Evolutionary conservation across 2,888 invertebrate genomes (phyloP).

Genomic region (Heteropelma amictum): DNA sequence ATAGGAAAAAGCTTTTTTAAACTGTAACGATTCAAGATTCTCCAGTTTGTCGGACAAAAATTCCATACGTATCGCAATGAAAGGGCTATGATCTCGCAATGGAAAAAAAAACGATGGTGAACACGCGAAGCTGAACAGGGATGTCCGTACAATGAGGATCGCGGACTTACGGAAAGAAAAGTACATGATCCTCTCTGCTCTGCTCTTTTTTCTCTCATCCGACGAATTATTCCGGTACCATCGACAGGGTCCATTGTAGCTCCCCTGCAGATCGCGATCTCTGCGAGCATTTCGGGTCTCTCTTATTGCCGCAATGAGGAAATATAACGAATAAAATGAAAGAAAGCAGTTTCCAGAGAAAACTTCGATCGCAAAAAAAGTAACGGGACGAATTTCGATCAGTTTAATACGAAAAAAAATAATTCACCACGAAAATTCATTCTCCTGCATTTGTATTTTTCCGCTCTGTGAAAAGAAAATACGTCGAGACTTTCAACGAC

Average conservation of each 20-base stretch:
- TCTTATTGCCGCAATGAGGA: too few relatives aligned
- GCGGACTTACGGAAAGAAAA: background rate
- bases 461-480: too few relatives aligned
- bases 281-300: slow-evolving; percentile 34
- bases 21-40: slow-evolving; percentile 20
- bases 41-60: slow-evolving; percentile 18
- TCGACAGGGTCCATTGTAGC: slow-evolving; percentile 55
- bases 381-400: too few relatives aligned
- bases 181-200: slow-evolving; percentile 46
- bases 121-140: background rate
- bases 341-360: too few relatives aligned
- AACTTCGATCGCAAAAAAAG: too few relatives aligned
- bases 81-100: slow-evolving; percentile 9
- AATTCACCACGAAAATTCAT: too few relatives aligned
- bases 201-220: too few relatives aligned
- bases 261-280: slow-evolving; percentile 16
- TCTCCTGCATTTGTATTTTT: too few relatives aligned
- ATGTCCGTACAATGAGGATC: slow-evolving; percentile 14
- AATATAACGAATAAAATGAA: too few relatives aligned
- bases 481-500: too few relatives aligned
- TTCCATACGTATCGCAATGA: slow-evolving; percentile 13
- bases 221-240: slow-evolving; percentile 44
- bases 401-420: too few relatives aligned
- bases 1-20: too few relatives aligned
- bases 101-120: background rate